phyloP scores from a whole-genome alignment of 2,888 invertebrate genomes.

The Tigriopus californicus region DNA sequence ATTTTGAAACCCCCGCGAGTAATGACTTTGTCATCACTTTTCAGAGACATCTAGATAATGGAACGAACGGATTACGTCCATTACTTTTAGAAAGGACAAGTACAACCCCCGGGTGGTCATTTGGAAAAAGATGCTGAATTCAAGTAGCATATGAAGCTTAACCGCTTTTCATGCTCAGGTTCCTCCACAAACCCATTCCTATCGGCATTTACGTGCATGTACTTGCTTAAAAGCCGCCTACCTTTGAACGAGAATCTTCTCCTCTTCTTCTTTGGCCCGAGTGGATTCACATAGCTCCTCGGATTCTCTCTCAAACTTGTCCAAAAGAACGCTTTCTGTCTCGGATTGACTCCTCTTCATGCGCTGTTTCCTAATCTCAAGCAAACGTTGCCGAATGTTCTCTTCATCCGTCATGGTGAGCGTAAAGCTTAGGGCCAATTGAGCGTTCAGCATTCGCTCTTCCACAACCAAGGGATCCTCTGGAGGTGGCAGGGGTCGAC shows the following conservation, averaged over 20 bases:
- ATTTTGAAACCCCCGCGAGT: too few relatives aligned
- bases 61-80: too few relatives aligned
- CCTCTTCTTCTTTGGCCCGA: slow-evolving; percentile 1
- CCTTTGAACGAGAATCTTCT: background rate
- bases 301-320: background rate
- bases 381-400: background rate
- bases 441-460: background rate
- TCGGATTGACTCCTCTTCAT: background rate
- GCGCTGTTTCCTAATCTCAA: background rate
- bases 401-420: background rate
- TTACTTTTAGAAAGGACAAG: too few relatives aligned
- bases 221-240: too few relatives aligned
- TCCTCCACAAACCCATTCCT: too few relatives aligned
- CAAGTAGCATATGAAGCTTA: too few relatives aligned
- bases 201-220: too few relatives aligned
- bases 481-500: background rate
- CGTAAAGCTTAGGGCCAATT: background rate
- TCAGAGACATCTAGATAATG: too few relatives aligned
- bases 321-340: background rate
- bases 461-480: slow-evolving; percentile 2
- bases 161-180: too few relatives aligned
- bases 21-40: too few relatives aligned
- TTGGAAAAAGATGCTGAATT: too few relatives aligned
- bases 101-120: too few relatives aligned
- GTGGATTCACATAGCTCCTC: background rate